These are phyloP conservation scores for Rhopilema esculentum DNA, from an alignment of 30 jellyfish, hydroid and myxozoan species.

Conservation along the genomic window DNA sequence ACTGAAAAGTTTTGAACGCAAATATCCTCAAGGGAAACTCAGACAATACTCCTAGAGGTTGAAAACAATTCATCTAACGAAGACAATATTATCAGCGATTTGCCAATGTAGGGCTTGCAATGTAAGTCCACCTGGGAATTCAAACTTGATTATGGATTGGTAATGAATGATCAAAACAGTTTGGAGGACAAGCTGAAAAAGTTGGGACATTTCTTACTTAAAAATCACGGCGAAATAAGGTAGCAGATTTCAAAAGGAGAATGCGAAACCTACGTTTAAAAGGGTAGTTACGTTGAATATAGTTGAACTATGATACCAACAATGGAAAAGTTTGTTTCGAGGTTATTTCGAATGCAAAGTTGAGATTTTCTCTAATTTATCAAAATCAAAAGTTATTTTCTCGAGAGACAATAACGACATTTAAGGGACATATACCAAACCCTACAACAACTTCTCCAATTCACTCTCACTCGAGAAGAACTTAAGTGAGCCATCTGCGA, in stretches of 20 bases:
- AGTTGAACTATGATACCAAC: slow-evolving; percentile 19
- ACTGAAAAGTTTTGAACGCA: slow-evolving; percentile 23
- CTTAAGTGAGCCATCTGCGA: slow-evolving; percentile 48
- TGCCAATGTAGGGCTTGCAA: slow-evolving; percentile 47
- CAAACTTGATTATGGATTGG: slow-evolving; percentile 41
- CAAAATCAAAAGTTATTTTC: neutral
- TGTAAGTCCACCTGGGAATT: slow-evolving; percentile 39
- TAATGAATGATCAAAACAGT: slow-evolving; percentile 25
- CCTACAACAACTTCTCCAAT: slow-evolving; percentile 34
- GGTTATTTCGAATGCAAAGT: no score
- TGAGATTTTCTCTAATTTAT: neutral
- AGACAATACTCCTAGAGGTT: slow-evolving; percentile 28
- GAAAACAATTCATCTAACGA: slow-evolving; percentile 19
- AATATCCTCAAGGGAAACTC: slow-evolving; percentile 25
- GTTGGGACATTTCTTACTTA: slow-evolving; percentile 8
- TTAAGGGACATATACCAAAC: slow-evolving; percentile 9
- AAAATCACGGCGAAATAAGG: slow-evolving; percentile 21
- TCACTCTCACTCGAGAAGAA: slow-evolving; percentile 51
- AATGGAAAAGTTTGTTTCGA: slow-evolving; percentile 20
- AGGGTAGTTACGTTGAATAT: slow-evolving; percentile 6
- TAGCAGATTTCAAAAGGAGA: slow-evolving; percentile 9
- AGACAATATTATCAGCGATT: slow-evolving; percentile 17
- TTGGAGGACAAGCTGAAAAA: slow-evolving; percentile 14
- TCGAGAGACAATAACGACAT: slow-evolving; percentile 22
- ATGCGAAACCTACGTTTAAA: slow-evolving; percentile 3